These are phyloP conservation scores for Conus canariensis DNA, from an alignment of 2,888 invertebrate species.

Conservation along the genomic window DNA sequence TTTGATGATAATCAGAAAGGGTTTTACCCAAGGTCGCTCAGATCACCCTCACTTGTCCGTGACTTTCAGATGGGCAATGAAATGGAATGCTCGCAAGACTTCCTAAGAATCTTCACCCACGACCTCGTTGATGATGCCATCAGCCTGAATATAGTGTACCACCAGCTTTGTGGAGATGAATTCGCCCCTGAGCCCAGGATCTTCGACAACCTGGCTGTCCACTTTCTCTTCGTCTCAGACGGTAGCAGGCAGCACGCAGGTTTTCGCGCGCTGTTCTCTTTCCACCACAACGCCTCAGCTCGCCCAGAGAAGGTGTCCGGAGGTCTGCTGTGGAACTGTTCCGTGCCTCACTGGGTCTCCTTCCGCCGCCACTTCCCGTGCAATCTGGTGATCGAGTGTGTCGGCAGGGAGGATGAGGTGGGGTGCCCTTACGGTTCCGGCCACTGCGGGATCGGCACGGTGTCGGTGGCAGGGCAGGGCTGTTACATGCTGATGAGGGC, in stretches of 20 bases:
- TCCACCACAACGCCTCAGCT: background rate
- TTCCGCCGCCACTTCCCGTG: conserved; percentile 6
- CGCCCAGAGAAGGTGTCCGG: background rate
- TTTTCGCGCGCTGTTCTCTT: background rate
- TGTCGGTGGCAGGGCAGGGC: background rate
- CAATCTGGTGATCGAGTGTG: background rate
- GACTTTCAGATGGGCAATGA: no score
- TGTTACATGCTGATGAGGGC: background rate
- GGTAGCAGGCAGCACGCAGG: background rate
- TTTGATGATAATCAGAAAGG: no score
- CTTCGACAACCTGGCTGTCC: background rate
- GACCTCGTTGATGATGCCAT: no score
- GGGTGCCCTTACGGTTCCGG: background rate
- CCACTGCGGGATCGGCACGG: background rate
- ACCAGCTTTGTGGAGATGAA: no score
- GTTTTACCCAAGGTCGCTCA: no score
- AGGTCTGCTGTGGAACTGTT: background rate
- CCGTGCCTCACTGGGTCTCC: background rate
- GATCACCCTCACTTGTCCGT: no score
- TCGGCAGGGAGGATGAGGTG: background rate
- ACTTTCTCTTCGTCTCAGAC: background rate
- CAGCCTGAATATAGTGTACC: no score
- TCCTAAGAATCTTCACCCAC: no score
- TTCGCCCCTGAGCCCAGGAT: no score
- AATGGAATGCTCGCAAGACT: no score